Base-by-base conservation (phyloP, 2,113 vertebrate species). In the Callithrix jacchus region DNA sequence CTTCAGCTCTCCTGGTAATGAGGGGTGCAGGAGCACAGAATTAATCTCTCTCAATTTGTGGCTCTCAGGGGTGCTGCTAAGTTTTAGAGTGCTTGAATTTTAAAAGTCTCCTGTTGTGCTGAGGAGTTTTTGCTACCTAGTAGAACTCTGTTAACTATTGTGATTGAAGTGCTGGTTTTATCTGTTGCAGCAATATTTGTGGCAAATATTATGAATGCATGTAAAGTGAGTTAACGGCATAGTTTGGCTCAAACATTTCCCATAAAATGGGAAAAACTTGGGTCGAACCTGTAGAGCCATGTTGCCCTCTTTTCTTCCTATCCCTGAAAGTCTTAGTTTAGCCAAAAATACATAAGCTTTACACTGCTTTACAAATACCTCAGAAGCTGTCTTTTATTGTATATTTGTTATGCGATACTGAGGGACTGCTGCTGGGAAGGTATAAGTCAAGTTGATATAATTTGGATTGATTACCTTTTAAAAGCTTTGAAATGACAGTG, bases 21-120 rank as follows among this genome's bases (percentile, higher is more conserved):
- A 99, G 98, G 98, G 98, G 98, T 98, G 97, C 98, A 98, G 98
- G 98, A 98, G 97, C 98, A 99, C 97, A 98, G 99, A 99, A 99
- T 99, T 99, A 99, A 99, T 99, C 98, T 99, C 98, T 98, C 98
- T 98, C 98, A 98, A 98, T 99, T 99, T 99, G 99, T 99, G 98
- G 96, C 98, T 99, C 99, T 99, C 98, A 96, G 98, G 99, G 98
- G 98, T 98, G 98, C 98, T 98, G 98, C 98, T 98, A 98, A 98
- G 96, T 99, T 98, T 98, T 98, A 98, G 98, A 99, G 98, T 97
- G 98, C 98, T 98, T 98, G 98, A 98, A 98, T 98, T 99, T 98
- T 98, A 98, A 98, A 98, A 98, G 98, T 97, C 98, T 98, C 98
- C 98, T 97, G 98, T 98, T 98, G 97, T 97, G 98, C 98, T 10